phyloP scores from a whole-genome alignment of 2,888 invertebrate genomes.

The Enchytraeus crypticus region DNA sequence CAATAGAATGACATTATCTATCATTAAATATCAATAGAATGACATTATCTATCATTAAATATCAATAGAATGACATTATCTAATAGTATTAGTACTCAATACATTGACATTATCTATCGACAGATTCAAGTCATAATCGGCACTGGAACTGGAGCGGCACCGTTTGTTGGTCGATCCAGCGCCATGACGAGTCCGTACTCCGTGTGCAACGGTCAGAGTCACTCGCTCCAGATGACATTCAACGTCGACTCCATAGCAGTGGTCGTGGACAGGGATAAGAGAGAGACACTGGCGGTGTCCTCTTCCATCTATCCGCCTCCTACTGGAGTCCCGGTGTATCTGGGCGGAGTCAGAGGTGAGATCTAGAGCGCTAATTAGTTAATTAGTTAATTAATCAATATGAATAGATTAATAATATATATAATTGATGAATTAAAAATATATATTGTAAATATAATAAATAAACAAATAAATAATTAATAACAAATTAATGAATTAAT shows the following conservation, averaged over 20 bases:
- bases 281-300: conserved; percentile 1
- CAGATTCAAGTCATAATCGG: conserved; percentile 12
- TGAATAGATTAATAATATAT: not conserved
- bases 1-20: too few species aligned
- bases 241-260: conserved; percentile 1
- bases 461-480: too few species aligned
- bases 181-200: conserved; percentile 9
- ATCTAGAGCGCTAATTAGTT: too few species aligned
- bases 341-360: conserved; percentile 13
- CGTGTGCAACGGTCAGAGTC: conserved; percentile 16
- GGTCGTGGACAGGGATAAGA: not conserved
- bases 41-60: too few species aligned
- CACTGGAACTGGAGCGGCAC: not conserved
- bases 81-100: too few species aligned
- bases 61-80: too few species aligned
- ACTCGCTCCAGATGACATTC: conserved; percentile 9
- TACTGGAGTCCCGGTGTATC: conserved; percentile 13
- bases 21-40: too few species aligned
- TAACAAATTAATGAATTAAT: too few species aligned
- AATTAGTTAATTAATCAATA: not conserved
- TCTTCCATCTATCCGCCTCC: conserved; percentile 4
- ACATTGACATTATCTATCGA: not conserved
- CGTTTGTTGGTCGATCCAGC: conserved; percentile 8
- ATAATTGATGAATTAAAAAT: not conserved
- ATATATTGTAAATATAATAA: not conserved